Conservation (phyloP, 2,113 vertebrate genomes). For the Lasiurus cinereus region DNA sequence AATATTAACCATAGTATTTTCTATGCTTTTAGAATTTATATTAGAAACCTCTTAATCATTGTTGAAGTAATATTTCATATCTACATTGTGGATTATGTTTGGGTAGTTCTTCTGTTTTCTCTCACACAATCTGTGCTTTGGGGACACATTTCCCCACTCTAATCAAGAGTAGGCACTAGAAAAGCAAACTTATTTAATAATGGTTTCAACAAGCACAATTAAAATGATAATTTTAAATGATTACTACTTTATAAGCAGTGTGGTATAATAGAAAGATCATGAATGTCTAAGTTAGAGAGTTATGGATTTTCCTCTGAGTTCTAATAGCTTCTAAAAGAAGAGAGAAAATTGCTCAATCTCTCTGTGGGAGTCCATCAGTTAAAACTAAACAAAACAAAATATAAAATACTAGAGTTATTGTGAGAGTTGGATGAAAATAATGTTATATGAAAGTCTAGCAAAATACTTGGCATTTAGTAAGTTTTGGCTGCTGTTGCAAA, state of each 20-base stretch:
- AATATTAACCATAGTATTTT: background rate
- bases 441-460: background rate
- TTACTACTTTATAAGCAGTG: background rate
- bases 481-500: background rate
- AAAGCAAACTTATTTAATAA: constrained; percentile 26
- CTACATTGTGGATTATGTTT: background rate
- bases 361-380: background rate
- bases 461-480: background rate
- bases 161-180: background rate
- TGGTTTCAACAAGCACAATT: background rate
- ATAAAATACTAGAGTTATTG: background rate
- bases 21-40: background rate
- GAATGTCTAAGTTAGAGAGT: background rate
- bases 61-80: background rate
- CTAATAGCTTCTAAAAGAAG: background rate
- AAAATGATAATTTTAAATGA: background rate
- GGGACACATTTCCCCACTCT: background rate
- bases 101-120: background rate
- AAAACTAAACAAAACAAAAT: background rate
- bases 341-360: background rate
- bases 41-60: background rate
- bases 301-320: background rate
- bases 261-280: background rate
- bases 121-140: background rate
- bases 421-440: background rate